Evolutionary conservation across 2,113 vertebrate genomes (phyloP).

Genomic region (Peromyscus leucopus): DNA sequence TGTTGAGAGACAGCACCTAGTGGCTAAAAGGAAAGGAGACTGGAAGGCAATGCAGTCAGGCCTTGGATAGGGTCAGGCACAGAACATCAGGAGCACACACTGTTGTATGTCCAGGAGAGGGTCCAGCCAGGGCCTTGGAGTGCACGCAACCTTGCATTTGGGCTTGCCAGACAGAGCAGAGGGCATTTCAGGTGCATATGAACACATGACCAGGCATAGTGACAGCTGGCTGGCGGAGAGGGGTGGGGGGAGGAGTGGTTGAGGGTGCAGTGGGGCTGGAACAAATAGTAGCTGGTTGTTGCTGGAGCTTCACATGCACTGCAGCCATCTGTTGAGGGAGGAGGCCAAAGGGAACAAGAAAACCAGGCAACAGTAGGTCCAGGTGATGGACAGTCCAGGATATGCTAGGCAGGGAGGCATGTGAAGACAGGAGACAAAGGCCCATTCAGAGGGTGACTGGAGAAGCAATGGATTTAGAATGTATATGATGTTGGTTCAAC

Average conservation of each 20-base stretch:
- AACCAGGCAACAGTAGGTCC: fast-evolving
- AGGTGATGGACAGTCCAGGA: background rate
- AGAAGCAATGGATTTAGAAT: background rate
- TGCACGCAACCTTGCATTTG: background rate
- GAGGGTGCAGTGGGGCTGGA: background rate
- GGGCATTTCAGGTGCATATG: background rate
- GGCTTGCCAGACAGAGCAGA: background rate
- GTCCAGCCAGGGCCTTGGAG: background rate
- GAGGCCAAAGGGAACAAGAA: background rate
- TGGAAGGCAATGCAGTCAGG: background rate
- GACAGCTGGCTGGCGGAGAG: background rate
- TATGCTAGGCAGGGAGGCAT: background rate
- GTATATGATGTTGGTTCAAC: background rate
- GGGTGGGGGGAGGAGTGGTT: background rate
- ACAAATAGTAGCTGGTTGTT: background rate
- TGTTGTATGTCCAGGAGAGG: background rate
- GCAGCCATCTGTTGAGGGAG: constrained; percentile 2
- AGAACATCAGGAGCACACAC: background rate
- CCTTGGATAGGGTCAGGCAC: too few relatives aligned
- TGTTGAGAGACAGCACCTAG: background rate
- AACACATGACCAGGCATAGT: background rate
- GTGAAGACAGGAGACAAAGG: background rate
- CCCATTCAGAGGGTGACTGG: background rate
- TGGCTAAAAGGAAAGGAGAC: background rate
- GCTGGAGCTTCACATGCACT: background rate